These are phyloP conservation scores for Bungarus multicinctus DNA, from an alignment of 2,113 vertebrate genomes.

Conservation along the genomic window DNA sequence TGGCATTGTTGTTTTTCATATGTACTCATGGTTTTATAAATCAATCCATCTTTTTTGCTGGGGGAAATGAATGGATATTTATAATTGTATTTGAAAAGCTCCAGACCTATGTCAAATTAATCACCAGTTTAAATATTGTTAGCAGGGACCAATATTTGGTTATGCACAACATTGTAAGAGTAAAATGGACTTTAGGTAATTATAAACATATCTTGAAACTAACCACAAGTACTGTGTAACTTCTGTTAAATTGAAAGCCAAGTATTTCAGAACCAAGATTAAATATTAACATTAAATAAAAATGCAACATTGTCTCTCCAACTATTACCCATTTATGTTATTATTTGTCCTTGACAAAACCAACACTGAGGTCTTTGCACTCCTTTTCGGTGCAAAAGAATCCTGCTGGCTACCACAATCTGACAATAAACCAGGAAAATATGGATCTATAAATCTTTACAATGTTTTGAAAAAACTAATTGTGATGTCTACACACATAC, in stretches of 20 bases:
- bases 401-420: not conserved
- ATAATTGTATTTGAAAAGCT: constrained; percentile 41
- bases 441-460: constrained; percentile 13
- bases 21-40: not conserved
- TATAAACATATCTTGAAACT: constrained; percentile 19
- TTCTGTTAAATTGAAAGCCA: not conserved
- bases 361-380: not conserved
- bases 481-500: not conserved
- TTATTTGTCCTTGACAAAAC: constrained; percentile 35
- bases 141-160: not conserved
- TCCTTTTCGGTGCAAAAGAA: not conserved
- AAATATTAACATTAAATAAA: constrained; percentile 65
- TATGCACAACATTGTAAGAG: not conserved
- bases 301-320: constrained; percentile 51
- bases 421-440: constrained; percentile 4
- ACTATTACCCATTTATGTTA: constrained; percentile 36
- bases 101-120: not conserved
- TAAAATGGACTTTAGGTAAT: not conserved
- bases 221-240: not conserved
- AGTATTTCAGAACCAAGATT: constrained; percentile 26
- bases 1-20: constrained; percentile 7
- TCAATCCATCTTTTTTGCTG: constrained; percentile 7
- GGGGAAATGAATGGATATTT: constrained; percentile 17
- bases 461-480: not conserved
- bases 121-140: not conserved